Evolutionary conservation across 2,888 invertebrate species (phyloP), one percentile per base, ranked within the genome.

Genomic region (Phorcus lineatus): DNA sequence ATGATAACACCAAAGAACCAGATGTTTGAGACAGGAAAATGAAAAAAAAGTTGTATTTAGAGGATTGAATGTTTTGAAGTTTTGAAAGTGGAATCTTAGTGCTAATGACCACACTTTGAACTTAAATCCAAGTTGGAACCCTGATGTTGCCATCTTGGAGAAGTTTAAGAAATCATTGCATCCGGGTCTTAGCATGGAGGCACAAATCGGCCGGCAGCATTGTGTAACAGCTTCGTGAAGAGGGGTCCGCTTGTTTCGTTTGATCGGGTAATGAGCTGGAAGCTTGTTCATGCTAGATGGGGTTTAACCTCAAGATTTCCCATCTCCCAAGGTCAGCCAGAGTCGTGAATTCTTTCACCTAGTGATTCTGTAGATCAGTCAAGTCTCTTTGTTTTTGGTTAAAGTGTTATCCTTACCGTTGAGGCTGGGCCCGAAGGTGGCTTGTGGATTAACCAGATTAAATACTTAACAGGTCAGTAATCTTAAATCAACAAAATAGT

Each of bases 401-500:
- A 70, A 70, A 70, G 70, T 70, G 70, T 70, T 70, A 36, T 70
- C 4, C 19, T 36, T 70, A 70, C 40, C 36, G 40, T 40, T 36
- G 36, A 70, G 31, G 13, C 36, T 36, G 31, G 31, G 70, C 70
- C 70, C 40, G 70, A 70, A 40, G 70, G 31, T 31, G 70, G 28
- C 70, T 70, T 70, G 36, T 40, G 70, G 70, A 70, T 70, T 70
- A 70, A 70, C 70, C 70, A 31, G 70, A 70, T 70, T 70, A 70
- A 70, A 70, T 70, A 70, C 70, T 70, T 70, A 70, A 70, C 70
- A 70, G 70, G 70, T 70, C 70, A 36, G 70, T 70, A 70, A 70
- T 70, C 70, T 36, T 70, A n/a, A 70, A 70, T 40, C 28, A 70
- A 70, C 70, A 70, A 70, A 70, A 70, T 70, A 70, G 17, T 40